phyloP scores from a whole-genome alignment of 2,888 invertebrate genomes.

The Daptonema setosum region DNA sequence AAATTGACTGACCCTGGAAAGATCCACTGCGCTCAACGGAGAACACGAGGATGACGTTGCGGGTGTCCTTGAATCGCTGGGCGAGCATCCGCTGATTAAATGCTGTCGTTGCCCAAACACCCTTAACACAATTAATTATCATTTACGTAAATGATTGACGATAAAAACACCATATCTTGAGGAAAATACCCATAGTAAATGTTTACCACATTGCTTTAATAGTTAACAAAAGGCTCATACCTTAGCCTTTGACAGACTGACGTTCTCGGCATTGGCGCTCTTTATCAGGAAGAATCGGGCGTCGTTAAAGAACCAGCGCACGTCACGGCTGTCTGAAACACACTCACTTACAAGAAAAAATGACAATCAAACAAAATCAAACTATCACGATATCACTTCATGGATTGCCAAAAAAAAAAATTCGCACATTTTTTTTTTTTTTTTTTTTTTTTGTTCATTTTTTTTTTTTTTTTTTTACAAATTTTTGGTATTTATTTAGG shows the following conservation, averaged over 20 bases:
- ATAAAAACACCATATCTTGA: too few relatives aligned
- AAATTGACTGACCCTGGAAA: slow-evolving; percentile 36
- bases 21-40: slow-evolving; percentile 94
- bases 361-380: too few relatives aligned
- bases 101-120: slow-evolving; percentile 90
- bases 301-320: slow-evolving; percentile 80
- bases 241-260: slow-evolving; percentile 72
- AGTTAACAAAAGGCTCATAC: slow-evolving; percentile 7
- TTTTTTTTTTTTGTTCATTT: too few relatives aligned
- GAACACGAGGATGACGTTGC: slow-evolving; percentile 81
- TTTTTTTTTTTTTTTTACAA: too few relatives aligned
- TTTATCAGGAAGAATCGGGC: slow-evolving; percentile 85
- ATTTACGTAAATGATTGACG: background rate
- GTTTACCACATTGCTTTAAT: background rate
- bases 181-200: too few relatives aligned
- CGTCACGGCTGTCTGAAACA: slow-evolving; percentile 10
- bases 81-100: slow-evolving; percentile 88
- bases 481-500: too few relatives aligned
- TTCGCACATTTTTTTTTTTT: too few relatives aligned
- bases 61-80: slow-evolving; percentile 56
- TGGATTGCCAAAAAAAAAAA: too few relatives aligned
- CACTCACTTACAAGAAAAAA: background rate
- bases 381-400: too few relatives aligned
- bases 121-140: slow-evolving; percentile 29
- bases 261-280: slow-evolving; percentile 90